A percentile compares a stretch with the other conserved stretches of the same genome.
Evolutionary conservation across 2,797 vertebrate species (phyloP).

Genomic region (Gymnodraco acuticeps): DNA sequence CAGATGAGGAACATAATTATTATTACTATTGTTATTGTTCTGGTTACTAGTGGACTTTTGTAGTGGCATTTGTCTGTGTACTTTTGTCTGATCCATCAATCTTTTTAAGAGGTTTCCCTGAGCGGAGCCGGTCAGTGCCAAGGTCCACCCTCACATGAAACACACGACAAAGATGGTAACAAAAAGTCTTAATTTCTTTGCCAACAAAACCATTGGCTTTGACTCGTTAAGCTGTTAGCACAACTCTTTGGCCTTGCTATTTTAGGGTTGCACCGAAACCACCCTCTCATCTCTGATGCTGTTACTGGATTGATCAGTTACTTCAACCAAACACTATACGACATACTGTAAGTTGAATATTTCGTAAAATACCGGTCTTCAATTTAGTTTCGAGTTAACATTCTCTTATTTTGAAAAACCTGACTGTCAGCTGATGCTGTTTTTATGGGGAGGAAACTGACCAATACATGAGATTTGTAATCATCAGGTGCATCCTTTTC

Average conservation of each 20-base stretch:
- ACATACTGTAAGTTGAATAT: slow-evolving; percentile 15
- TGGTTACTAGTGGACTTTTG: slow-evolving; percentile 77
- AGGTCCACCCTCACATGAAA: slow-evolving; percentile 63
- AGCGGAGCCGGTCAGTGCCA: slow-evolving; percentile 72
- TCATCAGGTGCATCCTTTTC: slow-evolving; percentile 30
- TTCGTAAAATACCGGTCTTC: not conserved
- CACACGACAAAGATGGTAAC: slow-evolving; percentile 7
- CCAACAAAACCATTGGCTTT: slow-evolving; percentile 20
- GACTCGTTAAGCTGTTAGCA: slow-evolving; percentile 35
- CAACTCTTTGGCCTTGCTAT: slow-evolving; percentile 36
- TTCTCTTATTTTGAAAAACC: slow-evolving; percentile 19
- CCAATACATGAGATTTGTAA: slow-evolving; percentile 17
- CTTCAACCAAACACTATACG: slow-evolving; percentile 40
- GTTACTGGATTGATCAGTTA: slow-evolving; percentile 19
- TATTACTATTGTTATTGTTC: slow-evolving; percentile 66
- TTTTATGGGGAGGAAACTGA: not conserved
- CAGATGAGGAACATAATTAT: slow-evolving; percentile 53
- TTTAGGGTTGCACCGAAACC: slow-evolving; percentile 6
- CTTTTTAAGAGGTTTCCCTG: slow-evolving; percentile 51
- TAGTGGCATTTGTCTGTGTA: slow-evolving; percentile 78
- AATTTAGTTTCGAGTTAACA: too few relatives aligned
- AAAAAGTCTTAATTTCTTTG: slow-evolving; percentile 11
- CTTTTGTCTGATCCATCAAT: slow-evolving; percentile 69
- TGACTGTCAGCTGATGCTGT: not conserved
- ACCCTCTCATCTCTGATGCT: slow-evolving; percentile 10